Evolutionary conservation across 2,797 vertebrate genomes (phyloP), one percentile per base, ranked within the genome.

Genomic region (Coreius guichenoti): DNA sequence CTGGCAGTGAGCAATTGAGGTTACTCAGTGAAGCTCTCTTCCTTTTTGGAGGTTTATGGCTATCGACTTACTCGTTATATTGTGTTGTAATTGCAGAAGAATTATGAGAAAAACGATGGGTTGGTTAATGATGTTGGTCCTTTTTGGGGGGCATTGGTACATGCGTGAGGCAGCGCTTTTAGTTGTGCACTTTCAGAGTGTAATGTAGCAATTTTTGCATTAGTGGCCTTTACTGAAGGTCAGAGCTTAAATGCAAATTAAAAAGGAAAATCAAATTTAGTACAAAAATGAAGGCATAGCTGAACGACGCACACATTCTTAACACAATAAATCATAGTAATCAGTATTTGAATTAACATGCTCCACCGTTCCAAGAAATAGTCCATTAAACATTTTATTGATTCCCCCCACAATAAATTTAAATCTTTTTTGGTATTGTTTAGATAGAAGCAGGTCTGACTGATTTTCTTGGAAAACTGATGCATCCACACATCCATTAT

Each of bases 331-430:
- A 61, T 77, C 13, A 39, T 77, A 43, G 14, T 58, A 58, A 77
- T 77, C 54, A 58, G 33, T 43, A 78, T 78, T 43, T 61, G 8
- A 61, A 43, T 78, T 26, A 76, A 56, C 47, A 36, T 76, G 49
- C 49, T 54, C 49, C 19, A 14, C 49, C 8, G 3, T 13, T 36
- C 33, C 33, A 78, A 54, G 33, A 77, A 39, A 23, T 11, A 58
- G 75, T 77, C 75, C 21, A 58, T 58, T 77, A 58, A 77, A 39
- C 23, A 26, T 77, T 51, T 33, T 21, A 31, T 33, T 54, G 17
- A 23, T 8, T 3, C 0, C 0, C 21, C 23, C 3, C n/a, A 39
- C 39, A 16, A 29, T 29, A 16, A 73, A 73, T 29, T 33, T 8
- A 23, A 75, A 75, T 23, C 29, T 1, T 33, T 76, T 56, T 76